Evolutionary conservation across 2,113 vertebrate genomes (phyloP), one percentile per base, ranked within the genome.

Genomic region (Canis aureus): DNA sequence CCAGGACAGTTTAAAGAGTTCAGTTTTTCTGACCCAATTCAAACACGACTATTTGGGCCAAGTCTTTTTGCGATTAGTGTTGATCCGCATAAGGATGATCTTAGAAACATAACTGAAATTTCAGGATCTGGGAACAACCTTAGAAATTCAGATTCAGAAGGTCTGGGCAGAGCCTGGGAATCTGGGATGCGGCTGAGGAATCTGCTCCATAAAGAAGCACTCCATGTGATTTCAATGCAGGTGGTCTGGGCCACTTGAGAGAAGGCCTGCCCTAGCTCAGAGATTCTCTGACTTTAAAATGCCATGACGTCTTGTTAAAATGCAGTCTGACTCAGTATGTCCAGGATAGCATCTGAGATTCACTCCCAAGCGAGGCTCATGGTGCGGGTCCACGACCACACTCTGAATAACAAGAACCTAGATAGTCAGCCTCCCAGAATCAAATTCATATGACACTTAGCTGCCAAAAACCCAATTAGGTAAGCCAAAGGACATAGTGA

Each of bases 1-100:
- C 78, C 11, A 76, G 49, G 66, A 51, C 22, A 71, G 32, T 64
- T 91, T 55, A 94, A 96, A 64, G 55, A 80, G 29, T 87, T 94
- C n/a, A 25, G 9, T 71, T 93, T 93, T 96, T 89, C 95, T 92
- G 64, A 86, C 16, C 17, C 74, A 74, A 62, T 51, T 89, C 73
- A 96, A 78, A 60, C 59, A 78, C 19, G 27, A 82, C 17, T 74
- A 32, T 80, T 43, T 81, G 57, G 57, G 51, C 59, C 67, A 97
- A 53, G 49, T 73, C 23, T 91, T 57, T 74, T 79, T 20, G 35
- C 59, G 43, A 69, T 85, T 55, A 19, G 8, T 57, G 23, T n/a
- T 89, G 55, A 62, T 35, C 1, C 38, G 15, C 32, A 17, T 57
- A 74, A 38, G 67, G 59, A 82, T 6, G 57, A 92, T 51, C 8